A percentile compares a stretch with the other conserved stretches of the same genome.
Evolutionary conservation across 2,113 vertebrate species (phyloP).

Genomic region (Siniperca knerii): DNA sequence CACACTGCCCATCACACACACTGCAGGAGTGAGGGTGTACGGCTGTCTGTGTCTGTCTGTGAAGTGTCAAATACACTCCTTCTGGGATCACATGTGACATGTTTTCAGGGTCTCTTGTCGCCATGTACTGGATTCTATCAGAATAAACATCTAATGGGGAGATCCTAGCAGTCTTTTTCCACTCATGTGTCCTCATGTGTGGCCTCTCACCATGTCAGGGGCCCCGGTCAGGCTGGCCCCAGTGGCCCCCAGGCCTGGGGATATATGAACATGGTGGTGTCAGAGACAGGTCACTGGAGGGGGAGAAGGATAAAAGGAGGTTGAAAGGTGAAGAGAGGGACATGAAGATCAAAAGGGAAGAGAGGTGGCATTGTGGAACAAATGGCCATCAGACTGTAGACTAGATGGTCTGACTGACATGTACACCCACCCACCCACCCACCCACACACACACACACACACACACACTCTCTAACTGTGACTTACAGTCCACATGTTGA

Average conservation of each 20-base stretch:
- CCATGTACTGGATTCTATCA: constrained; percentile 12
- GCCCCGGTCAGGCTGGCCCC: constrained; percentile 54
- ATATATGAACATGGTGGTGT: constrained; percentile 66
- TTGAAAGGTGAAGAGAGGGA: constrained; percentile 71
- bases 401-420: too few species aligned
- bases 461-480: background rate
- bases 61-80: constrained; percentile 35
- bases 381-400: constrained; percentile 18
- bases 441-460: background rate
- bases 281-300: constrained; percentile 73
- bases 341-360: constrained; percentile 52
- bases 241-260: constrained; percentile 63
- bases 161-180: constrained; percentile 7
- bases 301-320: constrained; percentile 72
- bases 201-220: constrained; percentile 57
- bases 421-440: too few species aligned
- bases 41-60: constrained; percentile 20
- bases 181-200: constrained; percentile 57
- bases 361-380: constrained; percentile 64
- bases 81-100: constrained; percentile 29
- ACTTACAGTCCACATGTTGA: constrained; percentile 90
- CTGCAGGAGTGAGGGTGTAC: background rate
- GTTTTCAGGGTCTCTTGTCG: constrained; percentile 26
- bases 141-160: constrained; percentile 44
- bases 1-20: constrained; percentile 56